Evolutionary conservation across 1,140 invertebrate genomes (phyloP).

Genomic region (Drosophila willistoni): DNA sequence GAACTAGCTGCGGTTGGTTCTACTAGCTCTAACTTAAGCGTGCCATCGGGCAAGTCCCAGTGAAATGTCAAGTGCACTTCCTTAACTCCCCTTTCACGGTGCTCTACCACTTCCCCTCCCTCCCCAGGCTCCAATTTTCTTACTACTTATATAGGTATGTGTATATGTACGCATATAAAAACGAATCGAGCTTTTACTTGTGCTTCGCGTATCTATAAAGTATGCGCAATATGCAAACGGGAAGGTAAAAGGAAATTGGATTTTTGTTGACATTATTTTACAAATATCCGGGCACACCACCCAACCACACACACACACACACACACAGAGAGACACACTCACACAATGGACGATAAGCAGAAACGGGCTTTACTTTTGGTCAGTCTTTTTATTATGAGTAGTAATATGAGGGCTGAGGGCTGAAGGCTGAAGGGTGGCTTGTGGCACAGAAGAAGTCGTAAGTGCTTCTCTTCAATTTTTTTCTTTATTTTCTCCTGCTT

Average conservation of each 20-base stretch:
- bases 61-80: constrained; percentile 61
- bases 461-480: constrained; percentile 15
- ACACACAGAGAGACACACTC: constrained; percentile 16
- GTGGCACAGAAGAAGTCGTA: background rate
- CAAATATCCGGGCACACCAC: constrained; percentile 65
- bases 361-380: constrained; percentile 9
- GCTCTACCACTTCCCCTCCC: too few species aligned
- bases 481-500: too few species aligned
- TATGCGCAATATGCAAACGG: constrained; percentile 65
- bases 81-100: background rate
- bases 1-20: constrained; percentile 11
- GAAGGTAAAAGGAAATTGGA: constrained; percentile 80
- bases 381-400: constrained; percentile 11
- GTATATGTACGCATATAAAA: background rate
- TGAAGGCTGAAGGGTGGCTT: background rate
- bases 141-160: too few species aligned
- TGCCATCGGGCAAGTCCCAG: constrained; percentile 29
- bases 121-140: too few species aligned
- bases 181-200: background rate
- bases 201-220: constrained; percentile 34
- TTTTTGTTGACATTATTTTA: constrained; percentile 82
- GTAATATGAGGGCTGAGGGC: background rate
- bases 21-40: background rate
- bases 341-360: constrained; percentile 24
- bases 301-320: constrained; percentile 30